Evolutionary conservation across 2,797 vertebrate species (phyloP).

Genomic region (Numenius phaeopus): DNA sequence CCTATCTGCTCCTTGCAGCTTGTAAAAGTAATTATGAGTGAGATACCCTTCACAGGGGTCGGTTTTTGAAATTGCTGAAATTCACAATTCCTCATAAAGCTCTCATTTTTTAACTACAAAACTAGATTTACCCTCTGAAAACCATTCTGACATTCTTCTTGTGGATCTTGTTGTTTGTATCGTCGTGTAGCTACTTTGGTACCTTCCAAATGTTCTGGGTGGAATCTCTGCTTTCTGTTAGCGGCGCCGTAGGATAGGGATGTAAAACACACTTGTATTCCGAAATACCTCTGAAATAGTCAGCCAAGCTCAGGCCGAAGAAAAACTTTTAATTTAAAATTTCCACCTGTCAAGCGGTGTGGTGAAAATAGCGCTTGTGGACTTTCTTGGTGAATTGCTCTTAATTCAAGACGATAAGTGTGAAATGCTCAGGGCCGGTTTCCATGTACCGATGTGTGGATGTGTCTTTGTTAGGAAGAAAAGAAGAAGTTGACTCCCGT

Average conservation of each 20-base stretch:
- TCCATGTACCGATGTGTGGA: accelerated
- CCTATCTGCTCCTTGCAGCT: neutral
- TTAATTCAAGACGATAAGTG: neutral
- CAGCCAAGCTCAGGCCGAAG: neutral
- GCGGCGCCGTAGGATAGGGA: neutral
- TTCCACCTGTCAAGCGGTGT: neutral
- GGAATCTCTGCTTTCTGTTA: neutral
- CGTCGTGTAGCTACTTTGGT: neutral
- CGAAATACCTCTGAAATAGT: neutral
- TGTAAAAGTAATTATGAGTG: neutral
- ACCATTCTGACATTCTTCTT: accelerated
- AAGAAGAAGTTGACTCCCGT: accelerated
- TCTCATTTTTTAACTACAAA: accelerated
- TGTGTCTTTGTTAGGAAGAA: neutral
- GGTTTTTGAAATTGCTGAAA: neutral
- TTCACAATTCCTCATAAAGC: neutral
- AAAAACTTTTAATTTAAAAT: neutral
- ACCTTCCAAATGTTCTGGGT: neutral
- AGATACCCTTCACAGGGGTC: neutral
- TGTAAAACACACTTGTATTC: accelerated
- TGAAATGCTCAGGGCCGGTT: neutral
- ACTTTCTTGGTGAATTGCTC: neutral
- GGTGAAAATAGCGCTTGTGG: neutral
- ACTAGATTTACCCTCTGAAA: neutral
- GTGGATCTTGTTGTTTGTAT: neutral